These are phyloP conservation scores for Chroicocephalus ridibundus DNA, from an alignment of 2,113 vertebrate species.

Conservation along the genomic window DNA sequence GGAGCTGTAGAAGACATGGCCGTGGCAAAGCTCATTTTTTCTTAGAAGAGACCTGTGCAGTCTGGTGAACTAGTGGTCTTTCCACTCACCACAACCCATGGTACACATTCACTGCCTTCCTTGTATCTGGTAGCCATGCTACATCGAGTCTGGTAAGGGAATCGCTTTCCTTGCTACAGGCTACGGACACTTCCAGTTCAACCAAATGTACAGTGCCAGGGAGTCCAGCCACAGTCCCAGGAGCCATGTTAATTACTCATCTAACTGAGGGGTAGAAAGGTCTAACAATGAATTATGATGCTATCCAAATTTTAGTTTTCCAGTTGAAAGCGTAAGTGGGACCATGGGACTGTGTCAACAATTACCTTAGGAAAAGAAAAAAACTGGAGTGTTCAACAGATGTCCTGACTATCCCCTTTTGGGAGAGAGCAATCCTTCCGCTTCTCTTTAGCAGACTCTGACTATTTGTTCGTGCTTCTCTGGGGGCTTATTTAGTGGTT, in stretches of 20 bases:
- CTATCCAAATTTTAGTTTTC: slow-evolving; percentile 34
- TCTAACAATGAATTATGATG: slow-evolving; percentile 34
- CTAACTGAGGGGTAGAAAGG: slow-evolving; percentile 4
- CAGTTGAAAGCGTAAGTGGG: slow-evolving; percentile 7
- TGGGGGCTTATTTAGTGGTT: slow-evolving; percentile 43
- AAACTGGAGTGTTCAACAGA: slow-evolving; percentile 54
- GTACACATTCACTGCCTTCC: neutral
- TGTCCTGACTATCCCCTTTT: slow-evolving; percentile 32
- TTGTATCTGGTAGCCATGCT: neutral
- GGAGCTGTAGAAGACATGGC: neutral
- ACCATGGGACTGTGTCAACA: slow-evolving; percentile 42
- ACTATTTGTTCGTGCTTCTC: slow-evolving; percentile 50
- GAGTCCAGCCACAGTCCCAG: neutral
- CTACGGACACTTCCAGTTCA: neutral
- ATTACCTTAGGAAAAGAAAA: slow-evolving; percentile 43
- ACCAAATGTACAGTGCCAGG: neutral
- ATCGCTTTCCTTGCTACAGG: neutral
- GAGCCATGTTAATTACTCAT: neutral
- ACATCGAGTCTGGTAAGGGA: neutral
- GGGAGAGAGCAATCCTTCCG: slow-evolving; percentile 45
- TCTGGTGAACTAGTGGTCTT: neutral
- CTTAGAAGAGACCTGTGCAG: neutral
- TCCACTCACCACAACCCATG: neutral
- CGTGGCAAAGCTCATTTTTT: neutral
- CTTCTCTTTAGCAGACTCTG: slow-evolving; percentile 35